Evolutionary conservation across 2,888 invertebrate genomes (phyloP), one percentile per base, ranked within the genome.

Genomic region (Antheraea assamensis): DNA sequence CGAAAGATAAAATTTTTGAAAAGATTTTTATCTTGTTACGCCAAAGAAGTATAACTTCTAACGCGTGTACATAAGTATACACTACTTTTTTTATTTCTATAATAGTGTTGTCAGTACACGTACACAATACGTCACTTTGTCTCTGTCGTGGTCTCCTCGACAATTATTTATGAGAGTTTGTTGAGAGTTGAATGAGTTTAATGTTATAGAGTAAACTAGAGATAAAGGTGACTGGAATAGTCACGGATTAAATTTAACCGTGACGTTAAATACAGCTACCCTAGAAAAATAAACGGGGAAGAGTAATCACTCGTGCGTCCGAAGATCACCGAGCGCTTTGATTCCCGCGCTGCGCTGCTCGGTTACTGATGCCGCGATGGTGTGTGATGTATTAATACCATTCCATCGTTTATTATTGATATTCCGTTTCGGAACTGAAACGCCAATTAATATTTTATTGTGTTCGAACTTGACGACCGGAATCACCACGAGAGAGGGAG

Each of bases 361-460:
- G 8, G 55, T 8, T 8, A 55, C 55, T 10, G 30, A 27, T 64
- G 24, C 13, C 10, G 5, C 64, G 27, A 3, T 30, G 4, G 8
- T 19, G 64, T 30, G 64, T 64, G 64, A 8, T 55, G 55, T n/a
- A 55, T 66, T 66, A 5, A 66, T 66, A 31, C 5, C 3, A 10
- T 35, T 35, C 17, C 66, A 66, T 66, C 21, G 30, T 66, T 35
- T 35, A 66, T 66, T 66, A 66, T 66, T 66, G 19, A 66, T 21
- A 30, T 66, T 35, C 66, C 2, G 66, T 35, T 66, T 31, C 35
- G 35, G 35, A 31, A 66, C 21, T n/a, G 66, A 66, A 55, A 24
- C 21, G 66, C 19, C 35, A 66, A 35, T 66, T 66, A 30, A 66
- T 66, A 66, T 19, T 66, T 66, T 21, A 66, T 66, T 66, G 21